A percentile compares a stretch with the other conserved stretches of the same genome.
Conservation (phyloP, 2,113 vertebrate species). For the Prionailurus viverrinus region DNA sequence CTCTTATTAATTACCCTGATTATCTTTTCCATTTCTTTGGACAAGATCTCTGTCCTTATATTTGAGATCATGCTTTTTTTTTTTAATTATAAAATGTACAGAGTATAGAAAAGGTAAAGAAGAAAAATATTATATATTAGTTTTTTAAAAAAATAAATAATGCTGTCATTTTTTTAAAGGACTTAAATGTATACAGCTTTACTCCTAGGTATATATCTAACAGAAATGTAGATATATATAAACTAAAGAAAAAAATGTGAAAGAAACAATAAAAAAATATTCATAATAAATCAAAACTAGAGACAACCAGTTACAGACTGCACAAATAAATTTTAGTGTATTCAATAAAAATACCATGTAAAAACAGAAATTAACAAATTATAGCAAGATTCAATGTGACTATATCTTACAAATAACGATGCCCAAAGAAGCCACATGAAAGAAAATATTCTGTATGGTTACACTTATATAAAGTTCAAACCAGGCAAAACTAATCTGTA, state of each 20-base stretch:
- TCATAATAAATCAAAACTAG: not conserved
- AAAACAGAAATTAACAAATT: not conserved
- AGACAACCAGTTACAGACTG: not conserved
- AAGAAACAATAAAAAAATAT: constrained; percentile 2
- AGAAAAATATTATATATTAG: not conserved
- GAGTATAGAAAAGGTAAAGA: constrained; percentile 33
- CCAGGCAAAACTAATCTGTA: not conserved
- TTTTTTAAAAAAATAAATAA: constrained; percentile 17
- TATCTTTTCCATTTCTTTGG: constrained; percentile 27
- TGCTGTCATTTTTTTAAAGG: not conserved
- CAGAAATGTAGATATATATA: not conserved
- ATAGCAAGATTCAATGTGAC: not conserved
- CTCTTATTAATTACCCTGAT: not conserved
- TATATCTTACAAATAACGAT: not conserved
- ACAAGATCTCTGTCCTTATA: not conserved
- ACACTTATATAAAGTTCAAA: not conserved
- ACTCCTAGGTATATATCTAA: not conserved
- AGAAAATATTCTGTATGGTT: not conserved
- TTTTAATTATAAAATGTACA: not conserved
- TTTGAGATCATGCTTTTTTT: not conserved
- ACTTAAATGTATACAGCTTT: not conserved
- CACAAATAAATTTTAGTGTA: not conserved
- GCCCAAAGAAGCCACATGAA: not conserved
- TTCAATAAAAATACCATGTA: not conserved
- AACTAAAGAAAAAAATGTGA: not conserved